These are phyloP conservation scores for Nasonia vitripennis DNA, from an alignment of 1,140 invertebrate species.

Conservation along the genomic window DNA sequence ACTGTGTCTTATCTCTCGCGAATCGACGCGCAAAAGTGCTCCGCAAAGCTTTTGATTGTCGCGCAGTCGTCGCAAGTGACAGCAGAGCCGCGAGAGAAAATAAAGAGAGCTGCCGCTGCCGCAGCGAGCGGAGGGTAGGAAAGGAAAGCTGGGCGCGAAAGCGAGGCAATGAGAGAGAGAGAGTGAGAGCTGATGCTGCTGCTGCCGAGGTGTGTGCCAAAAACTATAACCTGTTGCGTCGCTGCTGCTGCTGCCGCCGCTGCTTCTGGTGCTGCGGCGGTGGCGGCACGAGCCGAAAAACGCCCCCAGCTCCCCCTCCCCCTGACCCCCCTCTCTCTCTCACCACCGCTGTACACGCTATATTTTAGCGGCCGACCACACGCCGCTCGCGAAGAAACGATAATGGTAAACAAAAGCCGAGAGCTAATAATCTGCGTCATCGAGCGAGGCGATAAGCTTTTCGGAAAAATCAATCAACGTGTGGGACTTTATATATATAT, in stretches of 20 bases:
- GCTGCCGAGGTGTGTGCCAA: constrained; percentile 70
- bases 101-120: constrained; percentile 25
- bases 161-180: constrained; percentile 58
- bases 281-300: constrained; percentile 72
- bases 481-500: too few relatives aligned
- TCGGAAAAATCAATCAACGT: background rate
- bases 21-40: background rate
- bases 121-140: constrained; percentile 49
- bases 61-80: background rate
- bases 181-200: constrained; percentile 39
- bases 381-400: constrained; percentile 12
- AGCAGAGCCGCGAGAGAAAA: constrained; percentile 48
- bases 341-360: too few relatives aligned
- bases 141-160: constrained; percentile 49
- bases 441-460: background rate
- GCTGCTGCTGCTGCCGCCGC: constrained; percentile 16
- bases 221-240: constrained; percentile 75
- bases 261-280: background rate
- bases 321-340: background rate
- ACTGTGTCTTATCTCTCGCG: background rate
- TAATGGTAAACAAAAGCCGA: background rate
- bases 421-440: constrained; percentile 26
- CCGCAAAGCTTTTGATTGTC: background rate
- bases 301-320: constrained; percentile 66
- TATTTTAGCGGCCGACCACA: background rate